phyloP scores from a whole-genome alignment of 35 echinoderm and acorn worm genomes.

The Apostichopus japonicus region DNA sequence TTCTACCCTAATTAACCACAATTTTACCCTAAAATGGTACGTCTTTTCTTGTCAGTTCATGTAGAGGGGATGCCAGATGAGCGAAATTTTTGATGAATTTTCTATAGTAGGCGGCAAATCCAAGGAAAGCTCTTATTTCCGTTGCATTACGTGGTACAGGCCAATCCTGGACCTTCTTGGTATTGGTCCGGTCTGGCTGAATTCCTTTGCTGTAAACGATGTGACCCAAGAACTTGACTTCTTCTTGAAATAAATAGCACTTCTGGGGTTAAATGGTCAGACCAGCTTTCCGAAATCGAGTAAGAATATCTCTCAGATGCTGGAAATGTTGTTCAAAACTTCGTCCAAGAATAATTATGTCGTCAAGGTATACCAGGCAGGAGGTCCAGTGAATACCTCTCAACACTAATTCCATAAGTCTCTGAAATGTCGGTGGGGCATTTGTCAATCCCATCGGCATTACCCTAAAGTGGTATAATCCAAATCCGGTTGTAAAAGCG shows the following conservation, averaged over 20 bases:
- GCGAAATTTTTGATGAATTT: constrained; percentile 65
- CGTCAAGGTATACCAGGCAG: constrained; percentile 56
- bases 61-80: constrained; percentile 46
- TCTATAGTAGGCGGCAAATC: constrained; percentile 48
- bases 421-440: constrained; percentile 38
- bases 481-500: constrained; percentile 55
- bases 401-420: constrained; percentile 64
- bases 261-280: neutral
- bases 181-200: constrained; percentile 22
- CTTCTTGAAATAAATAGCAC: constrained; percentile 11
- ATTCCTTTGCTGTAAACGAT: constrained; percentile 12
- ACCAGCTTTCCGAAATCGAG: neutral
- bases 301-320: constrained; percentile 53
- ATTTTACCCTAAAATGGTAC: neutral
- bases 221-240: constrained; percentile 39
- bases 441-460: constrained; percentile 67
- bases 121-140: constrained; percentile 29
- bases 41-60: constrained; percentile 12
- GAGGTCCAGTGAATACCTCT: constrained; percentile 39
- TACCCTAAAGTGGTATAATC: constrained; percentile 51
- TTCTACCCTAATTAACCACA: too few relatives aligned
- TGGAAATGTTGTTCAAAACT: constrained; percentile 52
- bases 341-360: constrained; percentile 65
- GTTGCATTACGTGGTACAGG: constrained; percentile 1
- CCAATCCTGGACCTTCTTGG: constrained; percentile 11